These are phyloP conservation scores for Myrmecophaga tridactyla DNA, from an alignment of 2,113 vertebrate genomes.

Conservation along the genomic window DNA sequence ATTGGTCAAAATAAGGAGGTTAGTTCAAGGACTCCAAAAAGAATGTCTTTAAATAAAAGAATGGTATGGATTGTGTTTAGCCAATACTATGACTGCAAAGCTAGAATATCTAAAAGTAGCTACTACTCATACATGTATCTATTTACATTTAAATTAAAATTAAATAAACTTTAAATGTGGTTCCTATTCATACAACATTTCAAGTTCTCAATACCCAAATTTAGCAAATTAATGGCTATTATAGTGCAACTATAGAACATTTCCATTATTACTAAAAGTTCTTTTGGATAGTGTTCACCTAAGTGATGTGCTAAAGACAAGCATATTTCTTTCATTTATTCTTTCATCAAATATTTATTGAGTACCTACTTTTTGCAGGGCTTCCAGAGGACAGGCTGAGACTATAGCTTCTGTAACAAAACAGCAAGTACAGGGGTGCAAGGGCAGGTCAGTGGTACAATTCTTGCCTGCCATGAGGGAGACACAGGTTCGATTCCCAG, in stretches of 20 bases:
- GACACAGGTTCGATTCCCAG: no score
- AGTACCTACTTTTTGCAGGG: background rate
- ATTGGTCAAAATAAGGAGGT: background rate
- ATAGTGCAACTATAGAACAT: background rate
- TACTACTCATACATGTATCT: background rate
- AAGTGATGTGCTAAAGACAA: background rate
- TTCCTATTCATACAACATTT: background rate
- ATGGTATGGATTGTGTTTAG: background rate
- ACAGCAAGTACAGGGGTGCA: background rate
- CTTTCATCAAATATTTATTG: background rate
- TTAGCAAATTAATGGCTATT: background rate
- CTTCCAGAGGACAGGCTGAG: background rate
- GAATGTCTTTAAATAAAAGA: background rate
- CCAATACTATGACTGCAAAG: background rate
- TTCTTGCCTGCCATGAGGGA: no score
- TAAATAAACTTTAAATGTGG: background rate
- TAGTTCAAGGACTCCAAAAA: background rate
- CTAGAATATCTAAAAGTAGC: background rate
- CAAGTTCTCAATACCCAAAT: background rate
- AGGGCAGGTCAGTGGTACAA: no score
- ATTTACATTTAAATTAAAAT: background rate
- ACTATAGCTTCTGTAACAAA: background rate
- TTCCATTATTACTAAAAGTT: background rate
- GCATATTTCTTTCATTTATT: slow-evolving; percentile 14
- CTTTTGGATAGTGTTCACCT: background rate